phyloP scores from a whole-genome alignment of 2,113 vertebrate genomes.

The Mellivora capensis region DNA sequence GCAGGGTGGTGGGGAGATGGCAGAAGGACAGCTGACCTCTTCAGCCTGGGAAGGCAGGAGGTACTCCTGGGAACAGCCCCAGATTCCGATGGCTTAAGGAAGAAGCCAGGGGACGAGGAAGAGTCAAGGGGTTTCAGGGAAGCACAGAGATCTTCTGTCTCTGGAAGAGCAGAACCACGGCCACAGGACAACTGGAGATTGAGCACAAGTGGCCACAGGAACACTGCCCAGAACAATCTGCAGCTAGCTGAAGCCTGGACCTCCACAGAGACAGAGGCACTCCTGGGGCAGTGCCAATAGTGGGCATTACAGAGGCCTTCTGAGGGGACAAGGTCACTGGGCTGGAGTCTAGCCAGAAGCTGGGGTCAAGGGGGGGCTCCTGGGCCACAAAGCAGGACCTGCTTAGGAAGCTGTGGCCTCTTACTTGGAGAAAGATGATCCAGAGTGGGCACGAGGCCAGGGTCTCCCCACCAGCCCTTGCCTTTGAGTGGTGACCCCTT shows the following conservation, averaged over 20 bases:
- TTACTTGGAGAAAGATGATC: not conserved
- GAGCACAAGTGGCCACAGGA: not conserved
- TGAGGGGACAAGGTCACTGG: not conserved
- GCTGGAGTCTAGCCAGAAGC: not conserved
- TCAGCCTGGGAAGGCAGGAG: not conserved
- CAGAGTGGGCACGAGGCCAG: not conserved
- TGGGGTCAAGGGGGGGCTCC: not conserved
- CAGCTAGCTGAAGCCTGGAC: not conserved
- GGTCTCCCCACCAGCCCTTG: not conserved
- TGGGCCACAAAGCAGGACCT: constrained; percentile 22
- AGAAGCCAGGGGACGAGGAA: not conserved
- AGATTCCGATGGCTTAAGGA: not conserved
- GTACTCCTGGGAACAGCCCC: not conserved
- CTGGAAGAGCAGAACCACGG: not conserved
- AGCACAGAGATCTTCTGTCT: not conserved
- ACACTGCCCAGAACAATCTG: not conserved
- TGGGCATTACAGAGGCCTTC: not conserved
- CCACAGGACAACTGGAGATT: not conserved
- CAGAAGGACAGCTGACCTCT: not conserved
- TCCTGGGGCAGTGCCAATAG: not conserved
- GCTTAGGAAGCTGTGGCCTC: not conserved
- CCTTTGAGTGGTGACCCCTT: not conserved
- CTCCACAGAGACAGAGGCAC: not conserved
- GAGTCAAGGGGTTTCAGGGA: not conserved
- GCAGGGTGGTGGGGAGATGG: not conserved